Percentiles rank a stretch among this genome's conserved stretches.
Conservation (phyloP, 35 echinoderm and acorn worm species). For the Heliocidaris erythrogramma region DNA sequence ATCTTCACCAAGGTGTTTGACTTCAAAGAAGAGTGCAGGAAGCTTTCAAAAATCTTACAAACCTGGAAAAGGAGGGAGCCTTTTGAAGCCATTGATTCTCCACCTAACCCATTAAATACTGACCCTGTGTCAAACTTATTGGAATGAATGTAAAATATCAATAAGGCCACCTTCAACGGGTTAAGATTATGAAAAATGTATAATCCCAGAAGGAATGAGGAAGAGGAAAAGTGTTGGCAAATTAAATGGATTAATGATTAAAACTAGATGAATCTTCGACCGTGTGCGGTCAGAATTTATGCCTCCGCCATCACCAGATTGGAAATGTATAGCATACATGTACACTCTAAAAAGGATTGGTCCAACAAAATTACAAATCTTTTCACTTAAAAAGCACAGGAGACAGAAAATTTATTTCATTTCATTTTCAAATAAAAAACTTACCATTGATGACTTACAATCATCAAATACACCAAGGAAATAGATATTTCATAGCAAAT, state of each 20-base stretch:
- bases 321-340: too few species aligned
- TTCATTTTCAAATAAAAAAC: too few species aligned
- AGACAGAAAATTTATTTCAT: too few species aligned
- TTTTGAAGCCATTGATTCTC: not conserved
- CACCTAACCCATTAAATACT: not conserved
- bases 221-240: slow-evolving; percentile 16
- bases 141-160: not conserved
- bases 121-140: not conserved
- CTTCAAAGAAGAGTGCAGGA: not conserved
- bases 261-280: too few species aligned
- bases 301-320: too few species aligned
- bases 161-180: not conserved
- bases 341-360: too few species aligned
- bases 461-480: too few species aligned
- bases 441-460: too few species aligned
- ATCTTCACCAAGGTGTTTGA: not conserved
- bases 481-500: too few species aligned
- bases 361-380: too few species aligned
- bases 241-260: slow-evolving; percentile 13
- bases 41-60: not conserved
- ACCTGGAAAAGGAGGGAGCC: not conserved
- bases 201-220: not conserved
- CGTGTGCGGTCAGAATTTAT: too few species aligned
- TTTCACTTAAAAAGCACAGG: too few species aligned
- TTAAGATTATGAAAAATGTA: not conserved